Evolutionary conservation across 2,113 vertebrate species (phyloP).

Genomic region (Trogon surrucura): DNA sequence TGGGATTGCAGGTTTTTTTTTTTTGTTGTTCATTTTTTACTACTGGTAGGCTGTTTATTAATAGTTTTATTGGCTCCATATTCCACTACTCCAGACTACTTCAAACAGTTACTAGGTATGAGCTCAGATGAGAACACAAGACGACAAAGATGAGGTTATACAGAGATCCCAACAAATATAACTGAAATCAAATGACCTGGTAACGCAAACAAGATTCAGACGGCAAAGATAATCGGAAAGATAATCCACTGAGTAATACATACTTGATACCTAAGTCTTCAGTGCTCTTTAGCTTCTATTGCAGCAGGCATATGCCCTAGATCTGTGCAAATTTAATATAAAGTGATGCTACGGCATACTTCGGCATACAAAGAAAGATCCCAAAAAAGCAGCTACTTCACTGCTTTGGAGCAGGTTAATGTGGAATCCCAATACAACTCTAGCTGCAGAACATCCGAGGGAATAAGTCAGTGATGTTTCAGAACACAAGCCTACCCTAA

Average conservation of each 20-base stretch:
- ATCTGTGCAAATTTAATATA: not conserved
- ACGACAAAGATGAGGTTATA: not conserved
- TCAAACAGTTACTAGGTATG: not conserved
- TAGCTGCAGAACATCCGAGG: not conserved
- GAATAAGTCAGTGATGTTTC: not conserved
- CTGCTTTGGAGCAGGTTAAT: not conserved
- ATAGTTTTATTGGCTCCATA: not conserved
- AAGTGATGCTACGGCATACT: not conserved
- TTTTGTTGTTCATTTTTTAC: not conserved
- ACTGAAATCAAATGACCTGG: conserved; percentile 12
- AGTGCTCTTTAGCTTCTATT: not conserved
- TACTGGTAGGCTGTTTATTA: not conserved
- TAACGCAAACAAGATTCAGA: conserved; percentile 48
- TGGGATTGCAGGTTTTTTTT: not conserved
- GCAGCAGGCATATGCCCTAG: not conserved
- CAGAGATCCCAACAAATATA: not conserved
- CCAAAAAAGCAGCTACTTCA: not conserved
- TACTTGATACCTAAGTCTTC: not conserved
- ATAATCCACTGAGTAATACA: conserved; percentile 45
- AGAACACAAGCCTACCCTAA: not conserved
- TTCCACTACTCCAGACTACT: conserved; percentile 7
- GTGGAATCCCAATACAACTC: not conserved
- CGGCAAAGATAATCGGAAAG: conserved; percentile 8
- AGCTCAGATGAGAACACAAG: conserved; percentile 7
- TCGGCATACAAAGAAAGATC: not conserved